A percentile compares a stretch with the other conserved stretches of the same genome.
These are phyloP conservation scores for Erithacus rubecula DNA, from an alignment of 2,797 vertebrate species.

Conservation along the genomic window DNA sequence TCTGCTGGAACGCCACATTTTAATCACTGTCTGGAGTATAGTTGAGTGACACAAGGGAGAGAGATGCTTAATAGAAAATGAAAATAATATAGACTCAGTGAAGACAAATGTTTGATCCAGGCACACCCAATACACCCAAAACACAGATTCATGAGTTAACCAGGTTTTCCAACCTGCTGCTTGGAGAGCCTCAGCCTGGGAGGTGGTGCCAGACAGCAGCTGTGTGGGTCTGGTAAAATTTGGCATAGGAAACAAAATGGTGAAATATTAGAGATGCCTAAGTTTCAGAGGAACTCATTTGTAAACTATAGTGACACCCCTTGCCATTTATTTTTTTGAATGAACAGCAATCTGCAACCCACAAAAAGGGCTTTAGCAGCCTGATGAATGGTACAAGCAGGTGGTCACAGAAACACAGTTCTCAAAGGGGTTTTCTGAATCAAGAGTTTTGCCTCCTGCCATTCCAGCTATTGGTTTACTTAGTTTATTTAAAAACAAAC, in stretches of 20 bases:
- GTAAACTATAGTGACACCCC: background rate
- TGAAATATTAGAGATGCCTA: background rate
- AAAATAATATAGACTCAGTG: slow-evolving; percentile 6
- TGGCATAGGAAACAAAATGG: background rate
- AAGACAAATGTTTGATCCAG: slow-evolving; percentile 42
- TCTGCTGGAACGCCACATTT: slow-evolving; percentile 40
- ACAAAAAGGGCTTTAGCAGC: background rate
- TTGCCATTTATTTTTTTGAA: background rate
- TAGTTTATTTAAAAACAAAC: background rate
- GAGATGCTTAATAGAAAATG: slow-evolving; percentile 33
- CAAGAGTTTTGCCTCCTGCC: background rate
- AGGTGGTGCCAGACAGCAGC: background rate
- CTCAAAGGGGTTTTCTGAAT: background rate
- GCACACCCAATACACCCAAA: background rate
- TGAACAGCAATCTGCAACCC: background rate
- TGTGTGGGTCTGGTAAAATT: background rate
- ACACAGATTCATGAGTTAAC: background rate
- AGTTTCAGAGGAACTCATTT: background rate
- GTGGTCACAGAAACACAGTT: background rate
- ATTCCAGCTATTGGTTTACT: background rate
- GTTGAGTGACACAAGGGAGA: slow-evolving; percentile 38
- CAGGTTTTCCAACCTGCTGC: slow-evolving; percentile 32
- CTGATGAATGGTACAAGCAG: background rate
- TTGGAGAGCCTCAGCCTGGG: background rate
- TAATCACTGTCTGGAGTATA: slow-evolving; percentile 41